These are phyloP conservation scores for Ondatra zibethicus DNA, from an alignment of 2,113 vertebrate species.

Conservation along the genomic window DNA sequence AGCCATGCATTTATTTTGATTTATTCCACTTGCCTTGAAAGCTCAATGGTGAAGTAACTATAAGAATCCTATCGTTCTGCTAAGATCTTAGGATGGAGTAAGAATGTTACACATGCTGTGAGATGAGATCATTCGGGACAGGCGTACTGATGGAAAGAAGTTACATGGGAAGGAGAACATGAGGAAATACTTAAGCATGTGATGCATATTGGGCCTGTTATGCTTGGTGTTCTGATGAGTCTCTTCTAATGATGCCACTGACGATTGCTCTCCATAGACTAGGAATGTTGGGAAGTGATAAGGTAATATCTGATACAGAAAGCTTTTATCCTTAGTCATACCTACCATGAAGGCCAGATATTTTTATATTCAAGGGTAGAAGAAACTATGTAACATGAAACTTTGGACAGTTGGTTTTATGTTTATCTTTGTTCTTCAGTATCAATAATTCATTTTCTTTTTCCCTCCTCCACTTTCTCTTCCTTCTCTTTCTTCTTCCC, in stretches of 20 bases:
- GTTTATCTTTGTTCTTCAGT: background rate
- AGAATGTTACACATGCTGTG: background rate
- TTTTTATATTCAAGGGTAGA: background rate
- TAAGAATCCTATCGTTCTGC: background rate
- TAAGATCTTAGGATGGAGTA: background rate
- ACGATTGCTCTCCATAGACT: background rate
- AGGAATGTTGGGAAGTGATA: background rate
- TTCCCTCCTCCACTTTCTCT: background rate
- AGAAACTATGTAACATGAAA: background rate
- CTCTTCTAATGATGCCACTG: background rate
- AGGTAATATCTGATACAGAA: background rate
- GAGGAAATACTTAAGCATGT: background rate
- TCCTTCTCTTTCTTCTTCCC: background rate
- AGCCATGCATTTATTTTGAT: background rate
- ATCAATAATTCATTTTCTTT: background rate
- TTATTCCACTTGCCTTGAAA: background rate
- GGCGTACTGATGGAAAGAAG: background rate
- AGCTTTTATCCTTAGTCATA: background rate
- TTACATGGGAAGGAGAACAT: background rate
- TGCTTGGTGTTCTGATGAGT: background rate
- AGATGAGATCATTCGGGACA: background rate
- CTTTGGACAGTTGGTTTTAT: background rate
- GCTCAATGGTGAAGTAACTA: background rate
- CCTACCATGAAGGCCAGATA: background rate
- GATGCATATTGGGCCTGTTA: background rate